Conservation (phyloP, 1,140 invertebrate genomes). For the Chelonus insularis region DNA sequence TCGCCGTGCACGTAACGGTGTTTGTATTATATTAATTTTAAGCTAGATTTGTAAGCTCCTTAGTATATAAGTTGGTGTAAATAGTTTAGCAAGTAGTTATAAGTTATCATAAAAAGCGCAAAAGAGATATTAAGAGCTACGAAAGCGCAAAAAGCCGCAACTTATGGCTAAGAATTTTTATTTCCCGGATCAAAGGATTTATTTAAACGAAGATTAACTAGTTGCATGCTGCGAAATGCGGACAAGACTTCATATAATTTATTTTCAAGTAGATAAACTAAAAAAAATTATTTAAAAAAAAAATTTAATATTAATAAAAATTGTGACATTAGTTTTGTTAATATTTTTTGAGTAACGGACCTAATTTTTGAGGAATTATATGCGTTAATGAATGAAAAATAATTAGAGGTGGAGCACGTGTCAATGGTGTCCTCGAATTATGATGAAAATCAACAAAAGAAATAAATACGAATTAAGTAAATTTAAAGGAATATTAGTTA, state of each 20-base stretch:
- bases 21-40: conserved; percentile 59
- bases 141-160: background rate
- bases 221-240: no score
- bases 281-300: background rate
- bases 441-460: no score
- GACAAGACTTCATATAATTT: no score
- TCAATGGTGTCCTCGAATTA: background rate
- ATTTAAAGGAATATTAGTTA: background rate
- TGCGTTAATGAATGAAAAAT: no score
- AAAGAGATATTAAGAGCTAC: conserved; percentile 6
- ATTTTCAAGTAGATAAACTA: no score
- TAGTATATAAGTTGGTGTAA: conserved; percentile 55
- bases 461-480: no score
- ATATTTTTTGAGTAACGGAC: background rate
- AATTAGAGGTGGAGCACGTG: no score
- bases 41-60: conserved; percentile 42
- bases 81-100: conserved; percentile 46
- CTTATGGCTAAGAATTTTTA: background rate
- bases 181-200: background rate
- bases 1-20: conserved; percentile 42
- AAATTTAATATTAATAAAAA: background rate
- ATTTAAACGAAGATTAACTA: no score
- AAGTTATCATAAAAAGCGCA: conserved; percentile 26
- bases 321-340: background rate
- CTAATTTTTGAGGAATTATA: background rate